Conservation (phyloP, 1,140 invertebrate species). For the Solen grandis region DNA sequence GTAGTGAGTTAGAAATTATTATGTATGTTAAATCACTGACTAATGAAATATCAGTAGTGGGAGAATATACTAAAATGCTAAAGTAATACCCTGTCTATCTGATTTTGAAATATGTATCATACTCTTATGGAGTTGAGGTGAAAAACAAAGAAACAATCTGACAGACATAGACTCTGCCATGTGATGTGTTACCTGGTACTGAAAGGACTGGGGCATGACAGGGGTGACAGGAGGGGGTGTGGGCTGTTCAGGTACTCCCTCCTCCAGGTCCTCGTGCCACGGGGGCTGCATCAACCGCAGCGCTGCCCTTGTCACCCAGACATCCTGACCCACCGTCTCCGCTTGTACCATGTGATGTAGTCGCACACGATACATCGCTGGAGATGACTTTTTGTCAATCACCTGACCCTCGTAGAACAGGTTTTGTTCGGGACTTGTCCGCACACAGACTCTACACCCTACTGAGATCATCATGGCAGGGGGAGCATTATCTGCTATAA, state of each 20-base stretch:
- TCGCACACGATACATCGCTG: constrained; percentile 86
- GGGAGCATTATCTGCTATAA: constrained; percentile 96
- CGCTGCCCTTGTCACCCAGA: constrained; percentile 90
- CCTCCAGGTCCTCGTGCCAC: constrained; percentile 96
- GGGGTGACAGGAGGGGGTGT: constrained; percentile 48
- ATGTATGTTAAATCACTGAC: too few species aligned
- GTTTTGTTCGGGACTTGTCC: constrained; percentile 83
- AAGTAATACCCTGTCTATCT: too few species aligned
- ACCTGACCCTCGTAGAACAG: constrained; percentile 91
- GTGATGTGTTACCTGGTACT: constrained; percentile 45
- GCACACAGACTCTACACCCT: constrained; percentile 85
- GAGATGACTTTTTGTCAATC: constrained; percentile 86
- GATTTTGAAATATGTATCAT: too few species aligned
- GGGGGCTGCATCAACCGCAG: constrained; percentile 94
- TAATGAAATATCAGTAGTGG: too few species aligned
- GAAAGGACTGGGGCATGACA: constrained; percentile 35
- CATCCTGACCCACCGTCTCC: constrained; percentile 49
- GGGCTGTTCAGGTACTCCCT: constrained; percentile 75
- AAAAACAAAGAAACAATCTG: too few species aligned
- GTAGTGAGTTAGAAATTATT: too few species aligned
- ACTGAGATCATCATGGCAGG: constrained; percentile 88
- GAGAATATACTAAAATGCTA: too few species aligned
- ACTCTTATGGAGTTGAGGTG: too few species aligned
- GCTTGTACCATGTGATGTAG: constrained; percentile 1
- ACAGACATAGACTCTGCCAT: too few species aligned